These are phyloP conservation scores for Drosophila kikkawai DNA, from an alignment of 1,140 invertebrate genomes.

Conservation along the genomic window DNA sequence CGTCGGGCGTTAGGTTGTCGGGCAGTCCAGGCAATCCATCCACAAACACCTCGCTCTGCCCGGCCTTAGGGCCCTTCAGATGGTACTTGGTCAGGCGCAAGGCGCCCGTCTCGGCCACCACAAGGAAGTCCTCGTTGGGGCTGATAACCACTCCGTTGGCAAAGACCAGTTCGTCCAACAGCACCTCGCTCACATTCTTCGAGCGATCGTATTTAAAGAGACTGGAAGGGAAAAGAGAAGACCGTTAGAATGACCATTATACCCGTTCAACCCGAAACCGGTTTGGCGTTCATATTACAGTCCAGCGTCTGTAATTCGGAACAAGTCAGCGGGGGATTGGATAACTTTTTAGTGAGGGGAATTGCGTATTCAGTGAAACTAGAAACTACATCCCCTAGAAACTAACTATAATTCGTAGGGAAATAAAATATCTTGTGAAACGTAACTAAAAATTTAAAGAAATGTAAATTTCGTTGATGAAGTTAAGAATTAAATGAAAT, in stretches of 20 bases:
- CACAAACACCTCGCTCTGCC: conserved; percentile 89
- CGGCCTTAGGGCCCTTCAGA: conserved; percentile 89
- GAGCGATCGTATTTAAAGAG: conserved; percentile 86
- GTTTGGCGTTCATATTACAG: conserved; percentile 37
- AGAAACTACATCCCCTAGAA: neutral
- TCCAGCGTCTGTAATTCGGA: conserved; percentile 9
- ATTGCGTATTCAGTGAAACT: neutral
- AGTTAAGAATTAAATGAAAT: neutral
- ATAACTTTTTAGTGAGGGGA: neutral
- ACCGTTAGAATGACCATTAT: conserved; percentile 34
- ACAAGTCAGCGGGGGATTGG: neutral
- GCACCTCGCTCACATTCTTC: conserved; percentile 87
- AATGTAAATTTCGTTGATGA: neutral
- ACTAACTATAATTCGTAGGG: neutral
- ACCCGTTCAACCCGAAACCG: conserved; percentile 50
- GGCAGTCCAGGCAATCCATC: conserved; percentile 91
- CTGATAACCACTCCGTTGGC: conserved; percentile 92
- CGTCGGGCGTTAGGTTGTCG: conserved; percentile 90
- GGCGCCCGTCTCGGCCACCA: conserved; percentile 89
- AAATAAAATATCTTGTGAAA: neutral
- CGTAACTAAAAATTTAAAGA: neutral
- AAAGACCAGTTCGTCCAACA: conserved; percentile 90
- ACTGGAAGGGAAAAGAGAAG: conserved; percentile 48
- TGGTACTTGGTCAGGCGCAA: conserved; percentile 88
- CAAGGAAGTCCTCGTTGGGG: conserved; percentile 90